These are phyloP conservation scores for Andrena hattorfiana DNA, from an alignment of 2,888 invertebrate species.

Conservation along the genomic window DNA sequence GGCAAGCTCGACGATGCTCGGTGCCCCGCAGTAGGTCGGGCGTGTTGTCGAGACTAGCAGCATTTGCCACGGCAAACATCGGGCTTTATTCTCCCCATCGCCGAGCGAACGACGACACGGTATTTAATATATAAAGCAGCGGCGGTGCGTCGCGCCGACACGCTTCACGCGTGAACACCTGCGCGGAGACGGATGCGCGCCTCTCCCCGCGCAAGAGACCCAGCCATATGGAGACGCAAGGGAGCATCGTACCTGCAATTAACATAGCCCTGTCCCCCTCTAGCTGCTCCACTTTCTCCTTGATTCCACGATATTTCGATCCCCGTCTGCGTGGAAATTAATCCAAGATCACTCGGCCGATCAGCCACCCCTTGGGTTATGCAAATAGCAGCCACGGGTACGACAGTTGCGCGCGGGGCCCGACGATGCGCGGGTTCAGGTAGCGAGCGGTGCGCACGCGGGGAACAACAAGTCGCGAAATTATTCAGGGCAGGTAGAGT, in stretches of 20 bases:
- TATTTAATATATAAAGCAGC: constrained; percentile 25
- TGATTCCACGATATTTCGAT: constrained; percentile 12
- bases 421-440: constrained; percentile 11
- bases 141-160: constrained; percentile 19
- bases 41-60: background rate
- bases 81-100: background rate
- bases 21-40: background rate
- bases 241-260: constrained; percentile 22
- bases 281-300: constrained; percentile 8
- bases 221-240: constrained; percentile 33
- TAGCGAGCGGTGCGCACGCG: constrained; percentile 16
- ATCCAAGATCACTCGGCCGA: constrained; percentile 3
- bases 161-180: constrained; percentile 55
- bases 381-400: background rate
- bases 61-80: constrained; percentile 7
- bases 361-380: background rate
- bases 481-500: constrained; percentile 70
- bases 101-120: background rate
- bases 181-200: constrained; percentile 34
- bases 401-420: too few species aligned
- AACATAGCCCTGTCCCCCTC: constrained; percentile 12
- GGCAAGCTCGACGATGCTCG: too few species aligned
- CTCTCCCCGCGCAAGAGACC: background rate
- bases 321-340: background rate
- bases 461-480: constrained; percentile 65